Percentiles rank a stretch among this genome's conserved stretches.
These are phyloP conservation scores for Caloenas nicobarica DNA, from an alignment of 2,113 vertebrate species.

Conservation along the genomic window DNA sequence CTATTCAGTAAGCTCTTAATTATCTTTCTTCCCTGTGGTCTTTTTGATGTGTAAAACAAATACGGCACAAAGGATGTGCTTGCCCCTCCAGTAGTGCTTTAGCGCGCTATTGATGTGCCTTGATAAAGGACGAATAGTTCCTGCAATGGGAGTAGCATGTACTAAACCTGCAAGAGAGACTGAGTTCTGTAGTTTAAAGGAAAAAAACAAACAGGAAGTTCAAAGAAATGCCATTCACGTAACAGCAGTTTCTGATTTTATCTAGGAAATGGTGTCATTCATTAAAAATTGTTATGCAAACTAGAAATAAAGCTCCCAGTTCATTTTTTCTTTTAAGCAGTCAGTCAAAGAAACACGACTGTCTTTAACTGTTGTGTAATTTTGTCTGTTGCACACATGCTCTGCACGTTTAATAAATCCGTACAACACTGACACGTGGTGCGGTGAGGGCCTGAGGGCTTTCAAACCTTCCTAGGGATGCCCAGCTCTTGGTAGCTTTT, in stretches of 20 bases:
- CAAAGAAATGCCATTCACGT: neutral
- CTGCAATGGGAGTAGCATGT: neutral
- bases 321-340: neutral
- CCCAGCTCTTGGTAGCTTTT: neutral
- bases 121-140: neutral
- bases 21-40: neutral
- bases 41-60: neutral
- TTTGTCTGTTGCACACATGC: neutral
- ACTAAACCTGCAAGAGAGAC: neutral
- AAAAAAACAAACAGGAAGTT: neutral
- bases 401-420: neutral
- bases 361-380: neutral
- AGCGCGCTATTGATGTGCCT: neutral
- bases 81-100: neutral
- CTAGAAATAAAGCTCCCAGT: neutral
- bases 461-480: neutral
- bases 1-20: neutral
- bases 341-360: neutral
- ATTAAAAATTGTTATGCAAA: conserved; percentile 2
- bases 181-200: neutral
- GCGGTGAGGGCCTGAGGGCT: neutral
- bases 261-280: neutral
- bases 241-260: conserved; percentile 3
- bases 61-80: neutral
- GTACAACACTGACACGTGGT: rapidly evolving